Evolutionary conservation across 30 jellyfish, hydroid and myxozoan genomes (phyloP).

Genomic region (Cassiopea xamachana): DNA sequence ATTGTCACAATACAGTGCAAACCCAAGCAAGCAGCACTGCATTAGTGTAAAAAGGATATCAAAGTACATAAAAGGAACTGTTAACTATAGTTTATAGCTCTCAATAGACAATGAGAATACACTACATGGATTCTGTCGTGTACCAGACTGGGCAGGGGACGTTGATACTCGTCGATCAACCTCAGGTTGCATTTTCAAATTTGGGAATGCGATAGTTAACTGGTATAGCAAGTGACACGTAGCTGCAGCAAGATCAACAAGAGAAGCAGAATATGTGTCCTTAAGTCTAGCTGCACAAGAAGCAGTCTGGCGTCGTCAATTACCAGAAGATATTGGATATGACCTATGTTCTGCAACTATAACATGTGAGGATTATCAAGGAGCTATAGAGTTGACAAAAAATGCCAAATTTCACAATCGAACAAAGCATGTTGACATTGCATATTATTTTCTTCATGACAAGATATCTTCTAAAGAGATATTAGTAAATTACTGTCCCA

Average conservation of each 20-base stretch:
- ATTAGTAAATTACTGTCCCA: not conserved
- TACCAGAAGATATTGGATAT: not conserved
- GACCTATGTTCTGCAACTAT: not conserved
- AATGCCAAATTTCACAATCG: not conserved
- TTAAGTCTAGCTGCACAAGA: not conserved
- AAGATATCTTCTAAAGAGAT: not conserved
- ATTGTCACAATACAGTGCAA: conserved; percentile 41
- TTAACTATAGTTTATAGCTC: not conserved
- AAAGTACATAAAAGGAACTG: conserved; percentile 8
- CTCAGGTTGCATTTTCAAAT: conserved; percentile 15
- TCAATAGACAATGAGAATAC: not conserved
- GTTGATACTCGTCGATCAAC: not conserved
- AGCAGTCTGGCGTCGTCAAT: not conserved
- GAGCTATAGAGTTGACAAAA: not conserved
- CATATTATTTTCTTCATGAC: not conserved
- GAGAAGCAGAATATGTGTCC: not conserved
- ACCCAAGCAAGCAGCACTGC: conserved; percentile 57
- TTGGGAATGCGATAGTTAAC: conserved; percentile 13
- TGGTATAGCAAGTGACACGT: conserved; percentile 22
- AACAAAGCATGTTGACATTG: not conserved
- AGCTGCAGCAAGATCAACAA: not conserved
- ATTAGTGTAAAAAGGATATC: conserved; percentile 27
- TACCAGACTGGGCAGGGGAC: conserved; percentile 52
- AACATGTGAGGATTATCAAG: not conserved
- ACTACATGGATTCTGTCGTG: conserved; percentile 5